Evolutionary conservation across 2,888 invertebrate species (phyloP).

Genomic region (Sycophila texana): DNA sequence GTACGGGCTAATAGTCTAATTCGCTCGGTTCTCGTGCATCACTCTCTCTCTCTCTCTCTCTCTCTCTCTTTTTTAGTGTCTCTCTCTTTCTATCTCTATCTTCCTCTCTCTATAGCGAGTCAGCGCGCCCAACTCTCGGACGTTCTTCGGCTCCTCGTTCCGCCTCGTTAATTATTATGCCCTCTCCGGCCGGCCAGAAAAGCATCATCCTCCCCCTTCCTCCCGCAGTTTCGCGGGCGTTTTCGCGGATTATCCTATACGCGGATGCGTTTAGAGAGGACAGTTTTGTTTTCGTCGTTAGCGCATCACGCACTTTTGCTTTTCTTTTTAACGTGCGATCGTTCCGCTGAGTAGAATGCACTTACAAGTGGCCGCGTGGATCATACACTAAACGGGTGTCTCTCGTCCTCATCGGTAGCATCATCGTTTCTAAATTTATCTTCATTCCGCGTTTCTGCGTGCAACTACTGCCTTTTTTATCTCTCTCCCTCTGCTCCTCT

Average conservation of each 20-base stretch:
- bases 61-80: neutral
- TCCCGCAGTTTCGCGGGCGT: neutral
- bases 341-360: too few relatives aligned
- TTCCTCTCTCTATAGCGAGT: neutral
- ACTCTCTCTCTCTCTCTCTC: too few relatives aligned
- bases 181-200: conserved; percentile 6
- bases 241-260: conserved; percentile 1
- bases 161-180: conserved; percentile 49
- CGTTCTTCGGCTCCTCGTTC: neutral
- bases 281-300: conserved; percentile 25
- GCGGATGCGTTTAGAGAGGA: neutral
- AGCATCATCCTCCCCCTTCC: neutral
- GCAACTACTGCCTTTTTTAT: neutral
- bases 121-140: neutral
- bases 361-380: neutral
- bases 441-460: neutral
- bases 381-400: neutral
- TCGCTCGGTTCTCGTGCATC: conserved; percentile 10
- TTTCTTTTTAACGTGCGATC: neutral
- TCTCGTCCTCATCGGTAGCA: neutral
- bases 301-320: conserved; percentile 52
- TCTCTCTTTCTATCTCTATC: neutral
- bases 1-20: conserved; percentile 27
- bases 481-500: neutral
- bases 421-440: conserved; percentile 28